Percentiles rank a stretch among this genome's conserved stretches.
These are phyloP conservation scores for Dasypogon diadema DNA, from an alignment of 2,888 invertebrate species.

Conservation along the genomic window DNA sequence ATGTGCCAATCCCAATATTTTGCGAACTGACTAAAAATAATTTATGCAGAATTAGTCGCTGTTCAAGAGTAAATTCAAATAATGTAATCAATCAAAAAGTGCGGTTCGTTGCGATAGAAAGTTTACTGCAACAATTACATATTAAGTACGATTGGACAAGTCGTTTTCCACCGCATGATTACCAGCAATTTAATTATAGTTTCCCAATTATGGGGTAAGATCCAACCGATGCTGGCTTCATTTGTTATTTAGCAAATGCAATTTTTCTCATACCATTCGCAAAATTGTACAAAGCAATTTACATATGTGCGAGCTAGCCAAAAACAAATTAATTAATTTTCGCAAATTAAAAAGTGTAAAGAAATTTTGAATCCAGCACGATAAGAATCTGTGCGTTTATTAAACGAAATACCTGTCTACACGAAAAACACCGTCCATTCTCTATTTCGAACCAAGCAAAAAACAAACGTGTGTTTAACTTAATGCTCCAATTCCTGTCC, in stretches of 20 bases:
- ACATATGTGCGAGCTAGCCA: neutral
- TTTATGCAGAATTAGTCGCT: neutral
- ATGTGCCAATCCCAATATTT: no score
- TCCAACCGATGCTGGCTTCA: neutral
- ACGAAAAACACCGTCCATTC: no score
- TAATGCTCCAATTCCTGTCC: constrained; percentile 20
- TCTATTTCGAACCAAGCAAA: no score
- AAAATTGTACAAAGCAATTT: neutral
- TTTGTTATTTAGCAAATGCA: neutral
- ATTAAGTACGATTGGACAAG: constrained; percentile 19
- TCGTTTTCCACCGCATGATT: constrained; percentile 12
- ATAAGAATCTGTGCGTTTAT: no score
- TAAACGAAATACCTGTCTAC: no score
- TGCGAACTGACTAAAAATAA: neutral
- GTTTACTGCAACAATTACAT: constrained; percentile 2
- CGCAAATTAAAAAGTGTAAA: neutral
- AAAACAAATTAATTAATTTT: neutral
- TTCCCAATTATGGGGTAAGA: constrained; percentile 1
- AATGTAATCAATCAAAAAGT: constrained; percentile 14
- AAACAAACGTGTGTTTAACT: neutral
- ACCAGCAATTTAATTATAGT: constrained; percentile 17
- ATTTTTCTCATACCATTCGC: neutral
- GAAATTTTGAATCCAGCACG: no score
- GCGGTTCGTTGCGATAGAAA: constrained; percentile 13
- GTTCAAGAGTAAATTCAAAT: constrained; percentile 9